phyloP scores from a whole-genome alignment of 2,888 invertebrate genomes.

The Thymelicus sylvestris region DNA sequence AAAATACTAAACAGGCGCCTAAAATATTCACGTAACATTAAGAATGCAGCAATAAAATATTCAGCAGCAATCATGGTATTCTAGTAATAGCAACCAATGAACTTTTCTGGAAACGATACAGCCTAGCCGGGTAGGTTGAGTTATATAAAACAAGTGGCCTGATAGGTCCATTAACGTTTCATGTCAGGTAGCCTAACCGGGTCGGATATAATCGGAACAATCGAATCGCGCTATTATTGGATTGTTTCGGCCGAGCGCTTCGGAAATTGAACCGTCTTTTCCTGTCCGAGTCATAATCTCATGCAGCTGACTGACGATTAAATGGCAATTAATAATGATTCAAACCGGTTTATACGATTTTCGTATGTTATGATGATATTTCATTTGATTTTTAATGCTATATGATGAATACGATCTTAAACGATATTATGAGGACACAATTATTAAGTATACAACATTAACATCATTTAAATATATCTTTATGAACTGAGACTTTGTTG shows the following conservation, averaged over 20 bases:
- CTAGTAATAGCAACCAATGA: conserved; percentile 8
- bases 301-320: conserved; percentile 51
- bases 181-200: conserved; percentile 70
- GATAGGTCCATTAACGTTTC: conserved; percentile 75
- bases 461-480: no score
- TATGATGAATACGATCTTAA: no score
- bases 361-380: conserved; percentile 2
- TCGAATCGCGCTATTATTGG: conserved; percentile 80
- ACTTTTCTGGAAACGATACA: conserved; percentile 67
- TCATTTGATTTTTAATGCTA: background rate
- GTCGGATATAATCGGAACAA: conserved; percentile 77
- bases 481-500: no score
- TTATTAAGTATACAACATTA: no score
- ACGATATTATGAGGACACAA: no score
- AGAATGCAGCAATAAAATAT: background rate
- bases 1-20: no score
- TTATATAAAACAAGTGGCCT: conserved; percentile 76
- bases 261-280: conserved; percentile 64
- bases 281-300: conserved; percentile 50
- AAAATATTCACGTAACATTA: background rate
- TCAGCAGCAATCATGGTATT: conserved; percentile 3
- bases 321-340: conserved; percentile 50
- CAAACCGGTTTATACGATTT: background rate
- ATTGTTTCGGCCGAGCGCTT: conserved; percentile 65
- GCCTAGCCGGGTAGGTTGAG: conserved; percentile 60